Evolutionary conservation across 2,888 invertebrate genomes (phyloP), one percentile per base, ranked within the genome.

Genomic region (Liopterus haemorrhoidalis): DNA sequence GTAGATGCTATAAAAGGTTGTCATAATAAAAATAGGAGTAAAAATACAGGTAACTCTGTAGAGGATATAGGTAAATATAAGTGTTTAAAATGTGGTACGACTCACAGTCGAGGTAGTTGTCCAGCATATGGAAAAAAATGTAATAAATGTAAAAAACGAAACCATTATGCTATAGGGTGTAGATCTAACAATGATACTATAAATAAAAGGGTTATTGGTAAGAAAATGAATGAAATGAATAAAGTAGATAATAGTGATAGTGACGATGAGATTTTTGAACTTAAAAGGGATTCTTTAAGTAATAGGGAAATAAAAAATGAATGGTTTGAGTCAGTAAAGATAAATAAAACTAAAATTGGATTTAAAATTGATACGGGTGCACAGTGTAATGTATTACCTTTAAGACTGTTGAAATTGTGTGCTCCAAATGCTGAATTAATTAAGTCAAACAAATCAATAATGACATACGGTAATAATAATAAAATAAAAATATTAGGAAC

Each of bases 341-440:
- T 28, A 6, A 28, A 28, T 28, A 28, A 28, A 11, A n/a, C 5
- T 11, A 28, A 28, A 4, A 4, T 28, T 11, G 28, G 5, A 28
- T 28, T n/a, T n/a, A 28, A 28, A n/a, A n/a, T 28, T 6, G 28
- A 28, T 28, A 6, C 28, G 4, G 28, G 28, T 6, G 28, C 28
- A 4, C 28, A 28, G n/a, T 28, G 28, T n/a, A 28, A 28, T 28
- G 28, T 28, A 6, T n/a, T 28, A 6, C 28, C 28, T n/a, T n/a
- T n/a, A n/a, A n/a, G n/a, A 28, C 28, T 28, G 28, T 28, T 28
- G n/a, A n/a, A 28, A n/a, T 28, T 28, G 5, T 11, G 12, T 28
- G n/a, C 5, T 28, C 12, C n/a, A 28, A n/a, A n/a, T 5, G 28
- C n/a, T 28, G 5, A 28, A n/a, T 6, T 28, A 28, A 28, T 11